Conservation (phyloP, 2,888 invertebrate genomes). For the Nasonia oneida region DNA sequence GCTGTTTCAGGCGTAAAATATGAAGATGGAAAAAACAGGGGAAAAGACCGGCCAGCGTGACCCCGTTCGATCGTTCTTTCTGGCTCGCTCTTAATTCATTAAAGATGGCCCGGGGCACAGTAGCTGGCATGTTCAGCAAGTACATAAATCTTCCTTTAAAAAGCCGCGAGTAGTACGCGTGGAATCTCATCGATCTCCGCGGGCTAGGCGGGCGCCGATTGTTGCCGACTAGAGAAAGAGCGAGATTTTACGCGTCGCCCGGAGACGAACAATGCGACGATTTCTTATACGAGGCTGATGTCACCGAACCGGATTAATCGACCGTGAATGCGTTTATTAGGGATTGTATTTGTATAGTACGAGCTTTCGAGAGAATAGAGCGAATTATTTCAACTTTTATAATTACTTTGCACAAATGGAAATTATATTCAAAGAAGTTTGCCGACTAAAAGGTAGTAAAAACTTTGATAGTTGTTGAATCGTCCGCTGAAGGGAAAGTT, state of each 20-base stretch:
- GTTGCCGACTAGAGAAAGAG: constrained; percentile 24
- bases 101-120: constrained; percentile 10
- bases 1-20: neutral
- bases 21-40: neutral
- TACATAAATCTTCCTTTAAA: constrained; percentile 56
- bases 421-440: neutral
- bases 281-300: neutral
- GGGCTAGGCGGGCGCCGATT: constrained; percentile 5
- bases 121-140: constrained; percentile 12
- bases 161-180: constrained; percentile 25
- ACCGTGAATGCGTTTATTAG: neutral
- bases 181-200: constrained; percentile 52
- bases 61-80: constrained; percentile 24
- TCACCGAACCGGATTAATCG: neutral
- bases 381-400: too few relatives aligned
- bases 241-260: neutral
- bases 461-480: neutral
- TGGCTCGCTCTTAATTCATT: constrained; percentile 41
- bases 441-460: neutral
- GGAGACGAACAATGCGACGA: constrained; percentile 33
- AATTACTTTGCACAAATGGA: neutral
- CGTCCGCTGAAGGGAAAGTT: neutral
- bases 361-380: neutral
- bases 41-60: constrained; percentile 10
- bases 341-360: neutral